phyloP scores from a whole-genome alignment of 2,797 vertebrate species.

The Malurus splendens region DNA sequence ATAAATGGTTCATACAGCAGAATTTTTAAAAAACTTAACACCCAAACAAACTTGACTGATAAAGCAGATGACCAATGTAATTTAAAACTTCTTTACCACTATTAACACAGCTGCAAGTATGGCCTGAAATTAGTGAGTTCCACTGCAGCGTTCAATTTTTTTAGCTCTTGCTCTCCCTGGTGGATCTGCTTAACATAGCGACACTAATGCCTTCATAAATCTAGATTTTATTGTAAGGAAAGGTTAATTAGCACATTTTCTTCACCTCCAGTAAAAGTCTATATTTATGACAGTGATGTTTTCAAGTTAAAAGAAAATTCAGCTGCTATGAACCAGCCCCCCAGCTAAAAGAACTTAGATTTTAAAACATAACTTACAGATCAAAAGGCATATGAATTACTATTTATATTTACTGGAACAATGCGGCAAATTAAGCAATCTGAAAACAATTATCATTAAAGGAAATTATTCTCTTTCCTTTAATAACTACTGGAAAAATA shows the following conservation, averaged over 20 bases:
- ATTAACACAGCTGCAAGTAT: background rate
- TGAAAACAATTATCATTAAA: background rate
- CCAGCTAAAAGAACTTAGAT: background rate
- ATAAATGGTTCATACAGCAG: background rate
- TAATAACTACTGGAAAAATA: background rate
- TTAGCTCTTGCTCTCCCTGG: conserved; percentile 18
- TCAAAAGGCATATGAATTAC: background rate
- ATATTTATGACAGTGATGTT: background rate
- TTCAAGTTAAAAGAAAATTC: background rate
- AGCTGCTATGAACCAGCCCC: background rate
- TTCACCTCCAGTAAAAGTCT: background rate
- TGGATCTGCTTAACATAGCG: background rate
- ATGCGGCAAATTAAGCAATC: background rate
- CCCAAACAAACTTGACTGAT: background rate
- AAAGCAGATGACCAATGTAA: background rate
- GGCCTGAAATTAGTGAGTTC: background rate
- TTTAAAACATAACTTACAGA: background rate
- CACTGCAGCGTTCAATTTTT: background rate
- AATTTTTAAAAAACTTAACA: background rate
- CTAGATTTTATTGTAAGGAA: background rate
- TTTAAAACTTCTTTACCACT: background rate
- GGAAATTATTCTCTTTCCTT: background rate
- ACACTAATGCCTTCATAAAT: conserved; percentile 7
- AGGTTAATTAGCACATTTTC: conserved; percentile 22
- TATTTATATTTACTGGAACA: background rate